Conservation (phyloP, 2,888 invertebrate genomes). For the Pasiphila rectangulata region DNA sequence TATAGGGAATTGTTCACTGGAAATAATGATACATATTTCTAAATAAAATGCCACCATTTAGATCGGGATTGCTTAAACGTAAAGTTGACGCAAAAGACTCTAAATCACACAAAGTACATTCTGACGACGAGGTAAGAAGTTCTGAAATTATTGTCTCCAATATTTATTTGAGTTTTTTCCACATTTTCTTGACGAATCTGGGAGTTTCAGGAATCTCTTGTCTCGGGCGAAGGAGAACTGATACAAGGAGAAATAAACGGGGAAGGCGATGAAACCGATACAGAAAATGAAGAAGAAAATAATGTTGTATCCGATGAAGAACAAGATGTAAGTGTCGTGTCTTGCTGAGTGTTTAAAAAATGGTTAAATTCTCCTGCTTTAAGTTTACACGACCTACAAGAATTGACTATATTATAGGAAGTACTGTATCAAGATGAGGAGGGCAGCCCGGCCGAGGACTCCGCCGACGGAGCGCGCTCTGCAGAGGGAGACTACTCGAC, state of each 20-base stretch:
- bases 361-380: too few species aligned
- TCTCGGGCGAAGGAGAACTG: conserved; percentile 47
- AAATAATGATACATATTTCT: conserved; percentile 16
- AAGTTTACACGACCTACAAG: too few species aligned
- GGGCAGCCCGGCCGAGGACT: conserved; percentile 65
- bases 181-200: background rate
- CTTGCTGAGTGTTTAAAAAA: too few species aligned
- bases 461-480: conserved; percentile 36
- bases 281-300: conserved; percentile 69
- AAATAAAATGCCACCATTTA: conserved; percentile 66
- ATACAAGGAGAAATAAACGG: conserved; percentile 50
- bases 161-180: too few species aligned
- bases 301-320: conserved; percentile 63
- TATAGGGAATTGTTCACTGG: background rate
- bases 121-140: conserved; percentile 43
- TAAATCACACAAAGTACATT: conserved; percentile 25
- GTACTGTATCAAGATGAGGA: conserved; percentile 79
- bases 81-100: conserved; percentile 44
- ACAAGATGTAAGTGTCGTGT: conserved; percentile 59
- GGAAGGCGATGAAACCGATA: conserved; percentile 59
- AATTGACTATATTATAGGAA: conserved; percentile 44
- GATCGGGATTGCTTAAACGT: conserved; percentile 61
- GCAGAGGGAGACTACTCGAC: conserved; percentile 52
- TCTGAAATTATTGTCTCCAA: too few species aligned
- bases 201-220: conserved; percentile 20